These are phyloP conservation scores for Spinus olivaceus DNA, from an alignment of 2,797 vertebrate species.

Conservation along the genomic window DNA sequence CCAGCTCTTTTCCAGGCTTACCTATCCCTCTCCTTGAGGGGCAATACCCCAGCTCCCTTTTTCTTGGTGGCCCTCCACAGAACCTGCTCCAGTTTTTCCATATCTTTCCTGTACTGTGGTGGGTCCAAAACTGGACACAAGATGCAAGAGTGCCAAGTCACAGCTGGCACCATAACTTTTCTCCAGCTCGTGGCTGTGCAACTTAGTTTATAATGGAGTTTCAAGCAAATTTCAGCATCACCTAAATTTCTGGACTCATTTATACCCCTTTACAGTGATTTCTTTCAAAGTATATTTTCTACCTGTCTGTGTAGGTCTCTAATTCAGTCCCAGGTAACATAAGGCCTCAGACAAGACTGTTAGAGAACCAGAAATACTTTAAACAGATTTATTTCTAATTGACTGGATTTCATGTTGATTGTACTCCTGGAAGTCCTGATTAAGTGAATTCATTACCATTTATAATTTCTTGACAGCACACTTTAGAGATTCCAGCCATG, in stretches of 20 bases:
- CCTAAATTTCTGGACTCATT: background rate
- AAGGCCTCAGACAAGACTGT: background rate
- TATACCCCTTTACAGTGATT: background rate
- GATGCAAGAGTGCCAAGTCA: background rate
- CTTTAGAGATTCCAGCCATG: conserved; percentile 17
- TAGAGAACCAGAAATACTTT: conserved; percentile 38
- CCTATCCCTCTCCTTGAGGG: background rate
- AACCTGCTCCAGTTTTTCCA: background rate
- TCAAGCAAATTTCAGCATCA: background rate
- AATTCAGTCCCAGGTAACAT: background rate
- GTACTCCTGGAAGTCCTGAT: conserved; percentile 46
- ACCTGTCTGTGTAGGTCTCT: background rate
- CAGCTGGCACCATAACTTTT: background rate
- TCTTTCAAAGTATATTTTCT: background rate
- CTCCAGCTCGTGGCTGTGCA: background rate
- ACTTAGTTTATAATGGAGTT: background rate
- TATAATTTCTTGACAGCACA: conserved; percentile 32
- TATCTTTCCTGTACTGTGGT: rapidly evolving
- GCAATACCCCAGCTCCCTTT: background rate
- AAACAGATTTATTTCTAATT: conserved; percentile 48
- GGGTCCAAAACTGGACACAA: background rate
- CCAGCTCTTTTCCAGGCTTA: background rate
- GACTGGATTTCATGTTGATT: conserved; percentile 48
- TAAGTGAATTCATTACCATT: conserved; percentile 62
- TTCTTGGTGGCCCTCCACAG: background rate